Percentiles rank a stretch among this genome's conserved stretches.
phyloP scores from a whole-genome alignment of 2,113 vertebrate genomes.

The Dunckerocampus dactyliophorus region DNA sequence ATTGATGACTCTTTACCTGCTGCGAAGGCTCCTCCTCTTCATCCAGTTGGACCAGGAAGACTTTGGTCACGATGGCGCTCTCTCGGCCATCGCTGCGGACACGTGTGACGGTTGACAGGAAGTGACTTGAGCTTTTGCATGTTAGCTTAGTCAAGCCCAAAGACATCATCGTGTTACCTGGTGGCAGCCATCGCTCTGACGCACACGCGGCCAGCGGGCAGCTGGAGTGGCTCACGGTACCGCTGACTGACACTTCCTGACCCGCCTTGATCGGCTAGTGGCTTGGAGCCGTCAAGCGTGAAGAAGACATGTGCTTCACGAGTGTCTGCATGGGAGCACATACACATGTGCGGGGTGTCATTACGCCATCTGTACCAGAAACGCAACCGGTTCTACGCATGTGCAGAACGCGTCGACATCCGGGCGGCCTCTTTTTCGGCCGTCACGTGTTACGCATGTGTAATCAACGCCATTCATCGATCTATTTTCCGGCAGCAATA shows the following conservation, averaged over 20 bases:
- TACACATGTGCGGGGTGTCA: background rate
- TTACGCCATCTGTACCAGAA: too few relatives aligned
- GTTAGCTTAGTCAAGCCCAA: too few relatives aligned
- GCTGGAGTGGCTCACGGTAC: constrained; percentile 76
- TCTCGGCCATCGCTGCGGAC: constrained; percentile 80
- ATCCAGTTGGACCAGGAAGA: constrained; percentile 80
- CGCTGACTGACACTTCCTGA: constrained; percentile 71
- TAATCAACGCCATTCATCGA: too few relatives aligned
- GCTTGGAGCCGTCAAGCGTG: constrained; percentile 87
- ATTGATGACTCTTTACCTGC: constrained; percentile 21
- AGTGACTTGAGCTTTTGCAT: background rate
- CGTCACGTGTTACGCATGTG: too few relatives aligned
- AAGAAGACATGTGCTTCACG: constrained; percentile 81
- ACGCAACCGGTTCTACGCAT: too few relatives aligned
- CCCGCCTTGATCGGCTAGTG: constrained; percentile 42
- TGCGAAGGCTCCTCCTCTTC: constrained; percentile 29
- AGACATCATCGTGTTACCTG: constrained; percentile 63
- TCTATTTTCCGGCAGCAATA: too few relatives aligned
- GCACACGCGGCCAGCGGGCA: constrained; percentile 82
- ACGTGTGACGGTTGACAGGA: background rate
- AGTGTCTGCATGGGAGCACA: constrained; percentile 70
- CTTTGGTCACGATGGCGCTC: constrained; percentile 86
- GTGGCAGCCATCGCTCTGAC: constrained; percentile 84
- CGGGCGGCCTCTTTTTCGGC: too few relatives aligned
- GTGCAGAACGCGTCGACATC: too few relatives aligned